These are phyloP conservation scores for Melinaea menophilus DNA, from an alignment of 2,888 invertebrate genomes.

Conservation along the genomic window DNA sequence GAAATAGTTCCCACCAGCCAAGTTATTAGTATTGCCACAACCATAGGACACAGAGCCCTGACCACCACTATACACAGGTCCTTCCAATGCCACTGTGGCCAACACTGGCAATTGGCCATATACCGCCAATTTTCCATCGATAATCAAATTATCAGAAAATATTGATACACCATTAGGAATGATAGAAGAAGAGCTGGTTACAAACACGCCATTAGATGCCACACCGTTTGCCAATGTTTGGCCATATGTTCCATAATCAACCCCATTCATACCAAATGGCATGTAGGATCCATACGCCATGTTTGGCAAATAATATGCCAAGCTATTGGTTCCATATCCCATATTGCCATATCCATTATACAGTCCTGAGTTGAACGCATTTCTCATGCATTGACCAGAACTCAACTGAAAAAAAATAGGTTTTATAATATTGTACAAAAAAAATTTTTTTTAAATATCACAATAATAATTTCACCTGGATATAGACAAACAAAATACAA, in stretches of 20 bases:
- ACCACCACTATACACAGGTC: background rate
- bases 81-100: constrained; percentile 4
- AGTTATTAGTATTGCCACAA: background rate
- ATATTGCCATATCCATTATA: background rate
- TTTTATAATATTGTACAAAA: background rate
- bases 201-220: background rate
- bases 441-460: too few species aligned
- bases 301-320: background rate
- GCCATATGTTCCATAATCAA: background rate
- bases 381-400: constrained; percentile 1
- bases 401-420: background rate
- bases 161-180: background rate
- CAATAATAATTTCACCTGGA: background rate
- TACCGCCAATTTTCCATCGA: background rate
- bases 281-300: background rate
- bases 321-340: constrained; percentile 1
- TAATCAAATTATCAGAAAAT: background rate
- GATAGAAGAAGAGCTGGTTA: background rate
- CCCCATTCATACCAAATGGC: background rate
- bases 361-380: background rate
- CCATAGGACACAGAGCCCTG: constrained; percentile 1
- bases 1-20: background rate
- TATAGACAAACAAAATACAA: background rate
- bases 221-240: background rate
- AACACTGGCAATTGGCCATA: constrained; percentile 5